Evolutionary conservation across 1,140 invertebrate genomes (phyloP).

Genomic region (Holotrichia oblita): DNA sequence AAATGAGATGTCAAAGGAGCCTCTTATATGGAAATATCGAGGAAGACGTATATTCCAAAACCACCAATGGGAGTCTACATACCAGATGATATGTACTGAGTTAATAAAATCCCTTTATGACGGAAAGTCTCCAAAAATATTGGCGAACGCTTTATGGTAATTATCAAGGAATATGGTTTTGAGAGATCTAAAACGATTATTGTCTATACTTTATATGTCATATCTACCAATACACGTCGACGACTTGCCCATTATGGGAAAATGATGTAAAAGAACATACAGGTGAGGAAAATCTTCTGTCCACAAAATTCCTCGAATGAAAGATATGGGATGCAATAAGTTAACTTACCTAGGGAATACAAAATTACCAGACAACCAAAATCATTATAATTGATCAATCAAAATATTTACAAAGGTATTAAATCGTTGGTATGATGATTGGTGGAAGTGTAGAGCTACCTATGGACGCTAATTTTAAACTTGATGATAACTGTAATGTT

Average conservation of each 20-base stretch:
- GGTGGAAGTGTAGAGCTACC: neutral
- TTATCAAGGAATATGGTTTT: neutral
- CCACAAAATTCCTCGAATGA: neutral
- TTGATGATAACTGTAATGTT: neutral
- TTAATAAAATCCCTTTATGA: slow-evolving; percentile 42
- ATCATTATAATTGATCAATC: too few species aligned
- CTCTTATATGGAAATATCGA: slow-evolving; percentile 54
- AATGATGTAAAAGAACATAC: neutral
- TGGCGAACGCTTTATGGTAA: neutral
- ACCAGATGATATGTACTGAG: slow-evolving; percentile 28
- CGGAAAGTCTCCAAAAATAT: neutral
- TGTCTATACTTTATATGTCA: neutral
- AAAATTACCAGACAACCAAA: neutral
- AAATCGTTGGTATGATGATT: neutral
- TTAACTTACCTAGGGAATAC: neutral
- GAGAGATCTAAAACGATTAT: neutral
- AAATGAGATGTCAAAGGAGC: slow-evolving; percentile 58
- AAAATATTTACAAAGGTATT: neutral
- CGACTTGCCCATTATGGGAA: neutral
- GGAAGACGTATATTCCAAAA: slow-evolving; percentile 55
- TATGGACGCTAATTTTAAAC: neutral
- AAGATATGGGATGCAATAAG: neutral
- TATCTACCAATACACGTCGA: neutral
- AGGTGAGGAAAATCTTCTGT: neutral
- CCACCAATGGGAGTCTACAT: slow-evolving; percentile 39